A percentile compares a stretch with the other conserved stretches of the same genome.
Conservation (phyloP, 2,113 vertebrate genomes). For the Calypte anna region DNA sequence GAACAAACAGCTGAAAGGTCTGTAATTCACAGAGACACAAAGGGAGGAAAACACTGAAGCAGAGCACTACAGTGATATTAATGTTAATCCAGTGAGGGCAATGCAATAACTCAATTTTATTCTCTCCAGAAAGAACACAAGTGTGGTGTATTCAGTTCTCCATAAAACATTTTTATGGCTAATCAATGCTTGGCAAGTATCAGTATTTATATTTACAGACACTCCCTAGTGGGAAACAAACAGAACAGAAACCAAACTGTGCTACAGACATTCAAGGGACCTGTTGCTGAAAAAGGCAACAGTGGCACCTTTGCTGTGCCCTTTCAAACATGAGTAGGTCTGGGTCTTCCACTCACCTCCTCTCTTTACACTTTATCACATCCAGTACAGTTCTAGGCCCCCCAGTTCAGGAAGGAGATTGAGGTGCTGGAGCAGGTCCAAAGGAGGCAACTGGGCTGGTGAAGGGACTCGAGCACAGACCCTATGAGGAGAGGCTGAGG, state of each 20-base stretch:
- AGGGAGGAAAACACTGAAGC: not conserved
- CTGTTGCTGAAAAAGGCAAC: not conserved
- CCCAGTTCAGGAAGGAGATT: too few relatives aligned
- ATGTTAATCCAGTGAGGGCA: not conserved
- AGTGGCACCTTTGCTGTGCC: not conserved
- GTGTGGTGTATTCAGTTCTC: not conserved
- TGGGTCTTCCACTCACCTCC: not conserved
- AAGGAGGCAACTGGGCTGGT: too few relatives aligned
- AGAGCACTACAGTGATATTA: not conserved
- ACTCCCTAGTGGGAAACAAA: not conserved
- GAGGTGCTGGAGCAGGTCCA: too few relatives aligned
- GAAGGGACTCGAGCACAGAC: too few relatives aligned
- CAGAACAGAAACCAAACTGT: not conserved
- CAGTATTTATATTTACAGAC: not conserved
- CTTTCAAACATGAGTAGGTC: not conserved
- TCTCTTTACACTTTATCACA: not conserved
- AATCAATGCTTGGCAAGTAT: not conserved
- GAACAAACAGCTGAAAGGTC: not conserved
- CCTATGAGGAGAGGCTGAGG: too few relatives aligned
- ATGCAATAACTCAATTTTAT: not conserved
- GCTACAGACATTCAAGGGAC: fast-evolving
- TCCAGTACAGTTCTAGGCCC: too few relatives aligned
- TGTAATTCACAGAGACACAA: not conserved
- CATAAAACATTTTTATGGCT: not conserved
- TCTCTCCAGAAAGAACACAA: not conserved